Evolutionary conservation across 1,140 invertebrate genomes (phyloP), one percentile per base, ranked within the genome.

Genomic region (Nylanderia fulva): DNA sequence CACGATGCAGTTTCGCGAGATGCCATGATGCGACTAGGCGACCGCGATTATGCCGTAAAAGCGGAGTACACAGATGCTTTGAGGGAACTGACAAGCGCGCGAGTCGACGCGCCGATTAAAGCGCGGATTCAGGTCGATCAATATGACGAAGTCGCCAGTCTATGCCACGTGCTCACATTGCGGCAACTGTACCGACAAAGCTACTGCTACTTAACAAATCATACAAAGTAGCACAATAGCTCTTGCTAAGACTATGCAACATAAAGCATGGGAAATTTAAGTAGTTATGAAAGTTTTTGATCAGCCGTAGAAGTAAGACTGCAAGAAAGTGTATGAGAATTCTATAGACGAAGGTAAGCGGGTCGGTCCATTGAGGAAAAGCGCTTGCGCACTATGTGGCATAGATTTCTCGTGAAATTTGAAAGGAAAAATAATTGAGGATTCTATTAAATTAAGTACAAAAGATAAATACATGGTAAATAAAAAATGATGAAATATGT

Each of bases 121-220:
- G 52, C 69, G 71, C 84, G 66, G 87, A 89, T 89, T 85, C 87
- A 89, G 88, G 88, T 89, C 88, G 88, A 89, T 89, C 88, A 89
- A 89, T 89, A 89, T 77, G 87, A 75, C 58, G 75, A 52, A 74
- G 61, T 56, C 71, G 60, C 84, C 42, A 88, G 83, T 88, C 68
- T 39, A 39, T 85, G 84, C 74, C 83, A 85, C 87, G 74, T 84
- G 77, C 87, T 88, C 87, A 58, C n/a, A 42, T 86, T 89, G 88
- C 88, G 72, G 86, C 36, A 88, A 79, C 33, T 33, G 36, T 71
- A 48, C 48, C 29, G 63, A 84, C 39, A 1, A 58, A 56, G 58
- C 36, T 69, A 21, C 71, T 45, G 56, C 69, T 75, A 29, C 36
- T 45, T 15, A 18, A 69, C 24, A 29, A 71, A 11, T 2, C 11